Evolutionary conservation across 2,113 vertebrate genomes (phyloP), one percentile per base, ranked within the genome.

Genomic region (Mastomys coucha): DNA sequence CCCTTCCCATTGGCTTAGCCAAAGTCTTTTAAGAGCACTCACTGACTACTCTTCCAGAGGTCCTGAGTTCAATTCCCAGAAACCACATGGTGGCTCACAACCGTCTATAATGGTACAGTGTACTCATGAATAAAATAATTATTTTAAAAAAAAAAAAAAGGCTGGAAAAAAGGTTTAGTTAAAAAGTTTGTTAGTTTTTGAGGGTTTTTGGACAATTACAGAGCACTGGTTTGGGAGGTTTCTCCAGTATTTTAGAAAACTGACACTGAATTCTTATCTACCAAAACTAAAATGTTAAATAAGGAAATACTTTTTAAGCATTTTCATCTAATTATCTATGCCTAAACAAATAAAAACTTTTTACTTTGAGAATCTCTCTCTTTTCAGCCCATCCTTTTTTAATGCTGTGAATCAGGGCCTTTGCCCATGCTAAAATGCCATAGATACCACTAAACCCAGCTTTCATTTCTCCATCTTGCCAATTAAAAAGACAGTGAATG

Each of bases 201-300:
- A 56, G 53, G 53, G 53, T 80, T 89, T 82, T 81, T 14, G 28
- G 33, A 31, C 24, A 63, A 95, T 80, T 67, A 28, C n/a, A 91
- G 11, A 84, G 31, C 26, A 42, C 39, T 42, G n/a, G n/a, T 92
- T 28, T 14, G 22, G 10, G 8, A 5, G 19, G n/a, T 19, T 89
- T 87, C 42, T 92, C n/a, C 26, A 69, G 0, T 75, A 91, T 39
- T 92, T 53, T 84, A 33, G 58, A 84, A 95, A 96, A 88, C 1
- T 91, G 51, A 87, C 33, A 78, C 63, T 81, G 77, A 77, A 81
- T 87, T 82, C 53, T 51, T 91, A 76, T 20, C 88, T 95, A 92
- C 1, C 49, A 96, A 96, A 96, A 75, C 45, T 1, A 73, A 94
- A 95, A 93, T 22, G 33, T 80, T 93, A 96, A 94, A 49, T 45